Base-by-base conservation (phyloP, 2,113 vertebrate species). In the Eudyptes chrysolophus region DNA sequence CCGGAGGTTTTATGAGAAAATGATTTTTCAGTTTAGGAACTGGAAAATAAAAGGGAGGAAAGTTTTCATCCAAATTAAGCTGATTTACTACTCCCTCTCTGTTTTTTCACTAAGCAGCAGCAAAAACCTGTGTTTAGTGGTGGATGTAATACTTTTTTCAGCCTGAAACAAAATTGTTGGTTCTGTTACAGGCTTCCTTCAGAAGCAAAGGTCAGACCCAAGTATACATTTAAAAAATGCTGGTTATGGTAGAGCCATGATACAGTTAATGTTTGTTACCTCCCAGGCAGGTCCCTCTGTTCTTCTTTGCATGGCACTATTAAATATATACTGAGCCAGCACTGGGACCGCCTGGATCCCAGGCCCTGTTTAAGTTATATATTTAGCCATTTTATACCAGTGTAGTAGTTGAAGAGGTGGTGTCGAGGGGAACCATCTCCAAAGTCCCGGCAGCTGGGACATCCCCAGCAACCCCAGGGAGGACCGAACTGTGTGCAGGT, bases 1-100 rank as follows among this genome's bases (percentile, higher is more conserved):
- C 27, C 54, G 55, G 51, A 54, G n/a, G 40, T 19, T 89, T 89
- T 92, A 57, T 27, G 36, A 95, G 66, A 71, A 84, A 85, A 79
- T 48, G 2, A 16, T 85, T 94, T 91, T 87, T 89, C 36, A 32
- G 30, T 62, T 86, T 86, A 70, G 86, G 64, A 84, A 11, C 44
- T 52, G 68, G 24, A 70, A 96, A 62, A 52, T 77, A 46, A 86
- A 71, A 76, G 30, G 58, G 32, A 86, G 11, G 40, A 20, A 52
- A 40, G 26, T 72, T 94, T 88, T 72, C 20, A 24, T 90, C 49
- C 32, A 82, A 74, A 79, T 24, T 20, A 87, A 90, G 52, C 34
- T 72, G n/a, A 46, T 75, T 55, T 84, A 46, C 18, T 92, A 15
- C 7, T 62, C 18, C 4, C 13, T 57, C 44, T 83, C 18, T 25